Percentiles rank a stretch among this genome's conserved stretches.
Conservation (phyloP, 1,140 invertebrate species). For the Platorchestia sp. region DNA sequence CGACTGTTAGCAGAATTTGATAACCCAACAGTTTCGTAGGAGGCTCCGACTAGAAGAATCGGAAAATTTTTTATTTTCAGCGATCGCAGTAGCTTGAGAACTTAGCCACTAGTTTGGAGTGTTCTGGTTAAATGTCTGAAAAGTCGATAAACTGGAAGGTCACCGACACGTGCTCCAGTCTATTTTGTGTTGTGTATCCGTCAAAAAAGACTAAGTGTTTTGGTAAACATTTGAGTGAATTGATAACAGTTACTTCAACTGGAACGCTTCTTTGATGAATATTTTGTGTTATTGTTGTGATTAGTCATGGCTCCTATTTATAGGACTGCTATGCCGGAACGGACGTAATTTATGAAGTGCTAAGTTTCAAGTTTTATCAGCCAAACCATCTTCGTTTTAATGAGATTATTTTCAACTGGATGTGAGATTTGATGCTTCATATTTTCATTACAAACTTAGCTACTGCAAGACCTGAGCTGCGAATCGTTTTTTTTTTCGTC, state of each 20-base stretch:
- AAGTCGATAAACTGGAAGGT: constrained; percentile 22
- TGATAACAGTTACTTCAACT: not conserved
- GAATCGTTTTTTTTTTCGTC: not conserved
- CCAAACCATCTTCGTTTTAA: not conserved
- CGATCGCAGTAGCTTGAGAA: not conserved
- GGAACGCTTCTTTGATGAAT: not conserved
- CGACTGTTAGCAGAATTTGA: not conserved
- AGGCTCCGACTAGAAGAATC: not conserved
- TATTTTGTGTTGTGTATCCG: not conserved
- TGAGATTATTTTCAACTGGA: not conserved
- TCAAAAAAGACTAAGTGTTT: constrained; percentile 1
- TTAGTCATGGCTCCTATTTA: constrained; percentile 19
- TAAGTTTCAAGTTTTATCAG: not conserved
- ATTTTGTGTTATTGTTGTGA: not conserved
- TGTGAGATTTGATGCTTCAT: not conserved
- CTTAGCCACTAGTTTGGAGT: not conserved
- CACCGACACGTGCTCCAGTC: not conserved
- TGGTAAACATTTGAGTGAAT: not conserved
- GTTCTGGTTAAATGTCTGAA: constrained; percentile 20
- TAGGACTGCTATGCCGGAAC: not conserved
- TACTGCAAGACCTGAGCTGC: not conserved
- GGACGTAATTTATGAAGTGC: constrained; percentile 1
- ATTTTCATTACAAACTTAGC: not conserved
- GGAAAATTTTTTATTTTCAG: not conserved
- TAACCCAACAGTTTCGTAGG: not conserved